Evolutionary conservation across 2,113 vertebrate species (phyloP).

Genomic region (Scomber scombrus): DNA sequence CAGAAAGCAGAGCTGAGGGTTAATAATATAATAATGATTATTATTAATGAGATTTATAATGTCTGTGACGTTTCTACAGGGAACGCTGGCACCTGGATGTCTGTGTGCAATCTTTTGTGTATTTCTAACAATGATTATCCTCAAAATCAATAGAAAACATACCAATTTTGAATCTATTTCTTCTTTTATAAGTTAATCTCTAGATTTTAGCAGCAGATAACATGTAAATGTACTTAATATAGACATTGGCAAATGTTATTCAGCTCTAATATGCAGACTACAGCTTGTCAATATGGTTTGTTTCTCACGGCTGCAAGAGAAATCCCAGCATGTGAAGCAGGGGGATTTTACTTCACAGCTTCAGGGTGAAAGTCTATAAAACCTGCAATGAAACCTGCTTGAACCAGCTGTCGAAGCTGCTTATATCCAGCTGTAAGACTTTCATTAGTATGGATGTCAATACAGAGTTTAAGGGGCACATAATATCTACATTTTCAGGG

Average conservation of each 20-base stretch:
- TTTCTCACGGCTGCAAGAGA: neutral
- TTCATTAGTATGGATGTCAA: constrained; percentile 9
- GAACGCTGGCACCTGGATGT: neutral
- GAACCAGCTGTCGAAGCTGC: neutral
- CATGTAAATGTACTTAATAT: neutral
- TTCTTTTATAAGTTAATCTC: neutral
- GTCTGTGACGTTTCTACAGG: neutral
- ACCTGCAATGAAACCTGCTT: neutral
- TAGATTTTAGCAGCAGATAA: neutral
- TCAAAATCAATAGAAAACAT: neutral
- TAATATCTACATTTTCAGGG: constrained; percentile 5
- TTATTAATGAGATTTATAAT: too few relatives aligned
- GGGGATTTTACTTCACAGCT: constrained; percentile 4
- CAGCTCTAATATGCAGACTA: neutral
- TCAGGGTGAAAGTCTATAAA: constrained; percentile 10
- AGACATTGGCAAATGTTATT: neutral
- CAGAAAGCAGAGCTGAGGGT: constrained; percentile 28
- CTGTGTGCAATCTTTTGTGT: neutral
- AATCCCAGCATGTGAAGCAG: neutral
- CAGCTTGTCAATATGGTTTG: constrained; percentile 1
- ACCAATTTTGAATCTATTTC: too few relatives aligned
- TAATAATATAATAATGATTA: constrained; percentile 3
- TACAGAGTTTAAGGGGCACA: neutral
- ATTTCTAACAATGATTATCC: neutral
- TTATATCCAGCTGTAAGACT: neutral